Percentiles rank a stretch among this genome's conserved stretches.
Conservation (phyloP, 1,140 invertebrate genomes). For the Dysdera silvatica region DNA sequence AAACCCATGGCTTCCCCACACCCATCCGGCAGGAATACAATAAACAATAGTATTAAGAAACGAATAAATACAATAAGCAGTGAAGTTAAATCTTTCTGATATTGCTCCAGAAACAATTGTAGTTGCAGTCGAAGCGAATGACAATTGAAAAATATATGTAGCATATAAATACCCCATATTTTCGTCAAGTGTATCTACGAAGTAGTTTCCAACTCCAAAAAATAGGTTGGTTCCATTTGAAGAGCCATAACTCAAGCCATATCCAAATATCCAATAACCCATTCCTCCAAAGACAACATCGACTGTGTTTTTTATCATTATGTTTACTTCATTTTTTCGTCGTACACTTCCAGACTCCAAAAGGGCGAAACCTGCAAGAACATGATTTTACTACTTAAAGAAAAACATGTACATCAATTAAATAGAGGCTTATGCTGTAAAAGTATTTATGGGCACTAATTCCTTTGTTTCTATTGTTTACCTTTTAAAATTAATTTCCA, state of each 20-base stretch:
- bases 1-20: constrained; percentile 79
- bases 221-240: constrained; percentile 57
- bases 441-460: neutral
- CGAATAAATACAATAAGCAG: constrained; percentile 82
- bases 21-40: constrained; percentile 82
- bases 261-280: constrained; percentile 92
- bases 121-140: constrained; percentile 82
- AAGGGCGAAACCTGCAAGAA: constrained; percentile 67
- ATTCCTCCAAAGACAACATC: constrained; percentile 86
- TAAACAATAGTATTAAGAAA: constrained; percentile 82
- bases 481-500: neutral
- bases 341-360: constrained; percentile 85
- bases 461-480: neutral
- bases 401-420: neutral
- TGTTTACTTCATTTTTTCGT: constrained; percentile 88
- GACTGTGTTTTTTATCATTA: constrained; percentile 94
- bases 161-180: constrained; percentile 34
- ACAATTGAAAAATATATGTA: constrained; percentile 54
- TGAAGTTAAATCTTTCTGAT: constrained; percentile 81
- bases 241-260: constrained; percentile 76
- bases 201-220: constrained; percentile 54
- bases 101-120: constrained; percentile 77
- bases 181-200: constrained; percentile 44
- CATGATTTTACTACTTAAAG: neutral
- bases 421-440: neutral